Evolutionary conservation across 2,797 vertebrate genomes (phyloP).

Genomic region (Centroberyx gerrardi): DNA sequence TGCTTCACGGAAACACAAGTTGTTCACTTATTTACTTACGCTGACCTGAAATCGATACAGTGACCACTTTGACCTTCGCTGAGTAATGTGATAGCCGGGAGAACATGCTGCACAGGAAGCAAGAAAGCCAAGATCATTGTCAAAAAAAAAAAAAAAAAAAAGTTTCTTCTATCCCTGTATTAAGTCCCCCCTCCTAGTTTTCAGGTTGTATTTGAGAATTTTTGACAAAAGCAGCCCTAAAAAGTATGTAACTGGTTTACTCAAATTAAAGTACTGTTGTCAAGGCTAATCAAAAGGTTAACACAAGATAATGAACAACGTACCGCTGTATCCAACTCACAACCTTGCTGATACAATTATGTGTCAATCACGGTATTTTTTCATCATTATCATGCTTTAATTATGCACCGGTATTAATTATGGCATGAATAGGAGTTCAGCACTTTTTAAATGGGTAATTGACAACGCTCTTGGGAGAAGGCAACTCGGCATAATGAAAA

Average conservation of each 20-base stretch:
- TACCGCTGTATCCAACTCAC: not conserved
- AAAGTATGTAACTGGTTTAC: conserved; percentile 17
- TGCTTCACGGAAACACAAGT: conserved; percentile 46
- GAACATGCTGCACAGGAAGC: not conserved
- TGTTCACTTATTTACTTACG: conserved; percentile 60
- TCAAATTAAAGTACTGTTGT: conserved; percentile 17
- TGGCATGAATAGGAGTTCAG: conserved; percentile 43
- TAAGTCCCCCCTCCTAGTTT: not conserved
- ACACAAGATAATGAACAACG: conserved; percentile 23
- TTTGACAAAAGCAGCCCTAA: not conserved
- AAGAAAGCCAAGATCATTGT: conserved; percentile 32
- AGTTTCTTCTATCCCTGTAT: not conserved
- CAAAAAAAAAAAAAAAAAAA: not conserved
- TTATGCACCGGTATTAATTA: conserved; percentile 52
- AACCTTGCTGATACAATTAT: conserved; percentile 34
- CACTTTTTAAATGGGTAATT: conserved; percentile 53
- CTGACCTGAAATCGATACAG: conserved; percentile 60
- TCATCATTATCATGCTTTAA: conserved; percentile 58
- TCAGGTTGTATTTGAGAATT: not conserved
- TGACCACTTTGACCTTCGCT: conserved; percentile 24
- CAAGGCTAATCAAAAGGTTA: conserved; percentile 42
- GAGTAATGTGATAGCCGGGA: conserved; percentile 52
- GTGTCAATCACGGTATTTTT: conserved; percentile 46
- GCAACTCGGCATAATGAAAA: conserved; percentile 59
- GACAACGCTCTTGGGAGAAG: conserved; percentile 40